Evolutionary conservation across 2,113 vertebrate genomes (phyloP).

Genomic region (Dipodomys stephensi): DNA sequence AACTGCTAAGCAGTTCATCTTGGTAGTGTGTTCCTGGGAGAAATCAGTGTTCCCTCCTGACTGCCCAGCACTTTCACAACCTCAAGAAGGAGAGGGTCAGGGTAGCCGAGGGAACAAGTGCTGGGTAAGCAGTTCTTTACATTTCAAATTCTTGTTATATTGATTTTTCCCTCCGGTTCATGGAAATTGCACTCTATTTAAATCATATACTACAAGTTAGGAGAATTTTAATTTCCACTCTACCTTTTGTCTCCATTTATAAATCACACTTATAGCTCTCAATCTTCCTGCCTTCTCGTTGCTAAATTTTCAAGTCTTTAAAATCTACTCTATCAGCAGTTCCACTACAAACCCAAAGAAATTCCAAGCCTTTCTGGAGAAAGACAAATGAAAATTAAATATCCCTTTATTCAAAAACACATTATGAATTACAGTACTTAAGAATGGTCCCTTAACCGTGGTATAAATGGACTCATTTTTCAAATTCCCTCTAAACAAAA

Average conservation of each 20-base stretch:
- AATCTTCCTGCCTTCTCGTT: slow-evolving; percentile 13
- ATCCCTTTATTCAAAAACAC: neutral
- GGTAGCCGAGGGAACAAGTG: neutral
- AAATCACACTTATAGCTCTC: slow-evolving; percentile 56
- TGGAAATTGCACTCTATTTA: slow-evolving; percentile 77
- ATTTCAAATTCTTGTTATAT: slow-evolving; percentile 64
- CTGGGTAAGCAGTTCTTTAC: slow-evolving; percentile 70
- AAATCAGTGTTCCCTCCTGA: slow-evolving; percentile 63
- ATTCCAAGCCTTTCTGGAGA: neutral
- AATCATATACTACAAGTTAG: slow-evolving; percentile 74
- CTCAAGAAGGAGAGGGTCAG: slow-evolving; percentile 37
- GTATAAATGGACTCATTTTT: slow-evolving; percentile 38
- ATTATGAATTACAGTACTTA: neutral
- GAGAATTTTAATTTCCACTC: slow-evolving; percentile 79
- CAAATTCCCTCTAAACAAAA: slow-evolving; percentile 56
- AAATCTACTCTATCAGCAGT: slow-evolving; percentile 47
- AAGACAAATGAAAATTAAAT: slow-evolving; percentile 17
- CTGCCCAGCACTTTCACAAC: slow-evolving; percentile 43
- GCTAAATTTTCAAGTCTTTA: slow-evolving; percentile 34
- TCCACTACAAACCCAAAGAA: slow-evolving; percentile 12
- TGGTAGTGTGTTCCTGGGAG: slow-evolving; percentile 65
- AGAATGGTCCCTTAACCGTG: neutral
- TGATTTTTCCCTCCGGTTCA: slow-evolving; percentile 69
- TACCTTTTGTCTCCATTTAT: slow-evolving; percentile 68
- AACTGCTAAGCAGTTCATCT: slow-evolving; percentile 58